Conservation (phyloP, 2,888 invertebrate species). For the Hemaris fuciformis region DNA sequence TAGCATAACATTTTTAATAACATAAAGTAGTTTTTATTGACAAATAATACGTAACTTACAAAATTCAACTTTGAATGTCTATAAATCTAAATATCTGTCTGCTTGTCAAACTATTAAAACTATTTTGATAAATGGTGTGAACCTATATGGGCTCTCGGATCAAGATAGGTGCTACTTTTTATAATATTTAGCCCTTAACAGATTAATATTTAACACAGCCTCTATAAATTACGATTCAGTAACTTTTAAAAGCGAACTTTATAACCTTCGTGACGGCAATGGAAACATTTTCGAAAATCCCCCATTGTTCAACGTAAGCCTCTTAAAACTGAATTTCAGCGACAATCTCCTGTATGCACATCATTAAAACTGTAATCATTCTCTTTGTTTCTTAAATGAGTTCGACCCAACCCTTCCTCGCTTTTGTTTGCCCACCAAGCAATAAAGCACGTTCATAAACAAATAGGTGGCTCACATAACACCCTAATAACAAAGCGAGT, state of each 20-base stretch:
- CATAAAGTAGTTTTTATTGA: too few species aligned
- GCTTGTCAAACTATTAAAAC: too few species aligned
- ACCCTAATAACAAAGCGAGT: too few species aligned
- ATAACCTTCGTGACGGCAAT: background rate
- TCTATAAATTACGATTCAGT: background rate
- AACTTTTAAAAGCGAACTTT: background rate
- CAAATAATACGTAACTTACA: too few species aligned
- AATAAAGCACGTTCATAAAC: constrained; percentile 6
- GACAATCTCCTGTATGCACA: background rate
- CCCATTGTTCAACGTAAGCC: background rate
- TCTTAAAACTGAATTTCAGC: background rate
- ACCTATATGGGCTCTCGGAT: too few species aligned
- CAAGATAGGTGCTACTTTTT: too few species aligned
- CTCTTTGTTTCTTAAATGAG: constrained; percentile 4
- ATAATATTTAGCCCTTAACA: too few species aligned
- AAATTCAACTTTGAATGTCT: too few species aligned
- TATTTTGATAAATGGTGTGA: too few species aligned
- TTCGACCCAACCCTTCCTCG: background rate
- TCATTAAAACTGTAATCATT: background rate
- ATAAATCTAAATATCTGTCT: too few species aligned
- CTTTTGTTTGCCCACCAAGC: background rate
- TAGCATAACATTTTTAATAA: too few species aligned
- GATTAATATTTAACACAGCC: too few species aligned
- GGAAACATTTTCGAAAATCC: background rate
- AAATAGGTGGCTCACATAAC: constrained; percentile 6